Conservation (phyloP, 2,888 invertebrate species). For the Drosophila neutralis region DNA sequence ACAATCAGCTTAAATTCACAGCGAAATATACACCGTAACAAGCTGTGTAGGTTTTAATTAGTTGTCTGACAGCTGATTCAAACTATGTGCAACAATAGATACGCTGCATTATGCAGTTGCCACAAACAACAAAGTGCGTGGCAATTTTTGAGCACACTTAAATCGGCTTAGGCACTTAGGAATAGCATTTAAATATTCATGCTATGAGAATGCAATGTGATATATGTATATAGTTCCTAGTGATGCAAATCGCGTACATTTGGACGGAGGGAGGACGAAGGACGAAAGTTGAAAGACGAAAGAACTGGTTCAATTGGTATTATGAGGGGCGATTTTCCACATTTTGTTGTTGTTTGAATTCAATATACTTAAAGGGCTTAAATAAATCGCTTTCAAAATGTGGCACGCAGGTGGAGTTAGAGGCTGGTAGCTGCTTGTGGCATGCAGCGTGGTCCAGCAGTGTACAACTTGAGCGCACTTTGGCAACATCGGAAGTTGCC, state of each 20-base stretch:
- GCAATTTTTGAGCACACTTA: background rate
- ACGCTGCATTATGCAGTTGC: background rate
- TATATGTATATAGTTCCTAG: background rate
- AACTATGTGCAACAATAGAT: background rate
- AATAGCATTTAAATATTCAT: constrained; percentile 35
- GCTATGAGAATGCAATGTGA: constrained; percentile 4
- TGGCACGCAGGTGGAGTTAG: background rate
- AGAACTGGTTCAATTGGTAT: background rate
- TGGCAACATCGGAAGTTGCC: constrained; percentile 56
- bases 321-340: constrained; percentile 12
- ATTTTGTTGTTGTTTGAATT: constrained; percentile 20
- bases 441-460: constrained; percentile 32
- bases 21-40: no score
- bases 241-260: background rate
- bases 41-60: constrained; percentile 2
- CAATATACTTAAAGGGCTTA: constrained; percentile 44
- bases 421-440: constrained; percentile 7
- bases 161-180: constrained; percentile 30
- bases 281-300: background rate
- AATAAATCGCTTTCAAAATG: constrained; percentile 38
- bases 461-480: constrained; percentile 44
- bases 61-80: background rate
- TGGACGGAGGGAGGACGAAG: background rate
- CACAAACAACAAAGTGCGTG: background rate
- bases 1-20: constrained; percentile 4